Evolutionary conservation across 2,888 invertebrate species (phyloP).

Genomic region (Mesorhabditis belari): DNA sequence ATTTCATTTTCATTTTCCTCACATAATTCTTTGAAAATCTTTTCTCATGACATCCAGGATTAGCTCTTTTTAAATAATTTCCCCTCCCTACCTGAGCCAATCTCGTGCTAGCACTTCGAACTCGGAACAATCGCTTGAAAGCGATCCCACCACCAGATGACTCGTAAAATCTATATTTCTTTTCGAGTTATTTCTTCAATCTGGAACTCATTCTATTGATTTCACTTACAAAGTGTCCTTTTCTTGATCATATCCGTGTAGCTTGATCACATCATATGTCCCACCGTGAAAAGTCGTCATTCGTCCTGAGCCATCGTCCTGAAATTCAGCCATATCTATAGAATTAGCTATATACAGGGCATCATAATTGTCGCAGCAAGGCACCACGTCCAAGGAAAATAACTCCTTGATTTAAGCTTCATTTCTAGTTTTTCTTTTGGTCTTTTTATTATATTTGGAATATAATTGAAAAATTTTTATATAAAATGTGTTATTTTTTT

Average conservation of each 20-base stretch:
- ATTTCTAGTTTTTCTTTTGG: too few relatives aligned
- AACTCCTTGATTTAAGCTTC: too few relatives aligned
- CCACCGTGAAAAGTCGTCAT: slow-evolving; percentile 50
- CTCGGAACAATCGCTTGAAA: slow-evolving; percentile 76
- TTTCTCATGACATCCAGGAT: too few relatives aligned
- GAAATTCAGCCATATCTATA: too few relatives aligned
- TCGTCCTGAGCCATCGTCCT: slow-evolving; percentile 15
- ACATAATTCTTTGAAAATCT: too few relatives aligned
- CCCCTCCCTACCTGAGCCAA: background rate
- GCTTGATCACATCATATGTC: slow-evolving; percentile 53
- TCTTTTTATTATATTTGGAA: too few relatives aligned
- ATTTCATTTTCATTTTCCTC: slow-evolving; percentile 36
- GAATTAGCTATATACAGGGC: too few relatives aligned
- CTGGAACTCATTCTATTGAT: background rate
- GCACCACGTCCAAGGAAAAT: too few relatives aligned
- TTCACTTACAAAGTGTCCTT: slow-evolving; percentile 10
- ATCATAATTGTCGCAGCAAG: too few relatives aligned
- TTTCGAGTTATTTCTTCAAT: background rate
- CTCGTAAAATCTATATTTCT: slow-evolving; percentile 71
- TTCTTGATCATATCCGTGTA: slow-evolving; percentile 51
- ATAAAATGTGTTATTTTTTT: too few relatives aligned
- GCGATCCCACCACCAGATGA: slow-evolving; percentile 81
- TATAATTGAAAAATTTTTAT: too few relatives aligned
- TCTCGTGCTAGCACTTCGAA: slow-evolving; percentile 9
- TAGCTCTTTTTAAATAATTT: too few relatives aligned